Evolutionary conservation across 2,113 vertebrate genomes (phyloP).

Genomic region (human): GRCh38 chr2:5787001-5787500

Average conservation of each 20-base stretch:
- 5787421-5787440: no score
- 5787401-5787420: background rate
- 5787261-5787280: background rate
- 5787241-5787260: background rate
- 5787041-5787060: background rate
- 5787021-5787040: background rate
- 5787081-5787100: no score
- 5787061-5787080: background rate
- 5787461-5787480: no score
- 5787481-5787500: no score
- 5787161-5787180: background rate
- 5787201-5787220: background rate
- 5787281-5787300: no score
- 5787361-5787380: background rate
- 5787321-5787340: rapidly evolving
- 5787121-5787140: background rate
- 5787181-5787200: background rate
- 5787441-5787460: no score
- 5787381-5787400: background rate
- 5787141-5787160: background rate
- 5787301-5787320: background rate
- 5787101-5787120: background rate
- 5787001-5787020: background rate
- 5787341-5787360: background rate
- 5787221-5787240: background rate